A percentile compares a stretch with the other conserved stretches of the same genome.
phyloP scores from a whole-genome alignment of 1,140 invertebrate species.

The Argopecten irradians region DNA sequence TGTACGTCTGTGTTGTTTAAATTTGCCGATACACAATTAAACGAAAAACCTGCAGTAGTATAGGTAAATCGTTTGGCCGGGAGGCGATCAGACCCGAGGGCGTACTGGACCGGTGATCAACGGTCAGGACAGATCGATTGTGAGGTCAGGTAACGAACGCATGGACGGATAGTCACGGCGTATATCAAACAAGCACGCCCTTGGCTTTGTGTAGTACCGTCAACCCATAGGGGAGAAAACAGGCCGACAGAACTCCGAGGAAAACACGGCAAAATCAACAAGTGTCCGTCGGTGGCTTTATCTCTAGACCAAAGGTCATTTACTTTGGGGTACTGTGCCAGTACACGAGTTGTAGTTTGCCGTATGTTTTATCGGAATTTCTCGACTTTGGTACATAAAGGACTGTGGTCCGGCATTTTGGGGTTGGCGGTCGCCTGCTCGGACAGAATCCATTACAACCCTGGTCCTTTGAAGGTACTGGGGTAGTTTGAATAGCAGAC shows the following conservation, averaged over 20 bases:
- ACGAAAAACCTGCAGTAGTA: neutral
- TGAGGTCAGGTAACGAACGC: neutral
- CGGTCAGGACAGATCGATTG: slow-evolving; percentile 7
- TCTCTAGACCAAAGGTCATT: too few species aligned
- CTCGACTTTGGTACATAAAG: too few species aligned
- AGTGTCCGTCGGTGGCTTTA: too few species aligned
- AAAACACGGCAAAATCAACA: neutral
- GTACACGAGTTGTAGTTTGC: too few species aligned
- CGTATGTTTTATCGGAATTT: too few species aligned
- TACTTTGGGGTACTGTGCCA: too few species aligned
- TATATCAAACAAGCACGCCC: slow-evolving; percentile 9
- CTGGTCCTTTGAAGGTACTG: too few species aligned
- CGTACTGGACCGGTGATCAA: neutral
- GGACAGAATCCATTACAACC: too few species aligned
- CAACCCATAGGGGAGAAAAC: neutral
- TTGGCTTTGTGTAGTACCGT: neutral
- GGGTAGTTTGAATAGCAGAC: too few species aligned
- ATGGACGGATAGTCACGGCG: neutral
- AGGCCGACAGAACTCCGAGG: neutral
- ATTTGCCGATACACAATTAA: neutral
- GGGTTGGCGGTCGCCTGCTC: too few species aligned
- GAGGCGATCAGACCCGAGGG: neutral
- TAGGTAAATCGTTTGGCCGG: neutral
- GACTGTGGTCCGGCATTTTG: too few species aligned
- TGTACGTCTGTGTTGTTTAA: neutral